Conservation (phyloP, 2,888 invertebrate genomes). For the Yponomeuta plumbellus region DNA sequence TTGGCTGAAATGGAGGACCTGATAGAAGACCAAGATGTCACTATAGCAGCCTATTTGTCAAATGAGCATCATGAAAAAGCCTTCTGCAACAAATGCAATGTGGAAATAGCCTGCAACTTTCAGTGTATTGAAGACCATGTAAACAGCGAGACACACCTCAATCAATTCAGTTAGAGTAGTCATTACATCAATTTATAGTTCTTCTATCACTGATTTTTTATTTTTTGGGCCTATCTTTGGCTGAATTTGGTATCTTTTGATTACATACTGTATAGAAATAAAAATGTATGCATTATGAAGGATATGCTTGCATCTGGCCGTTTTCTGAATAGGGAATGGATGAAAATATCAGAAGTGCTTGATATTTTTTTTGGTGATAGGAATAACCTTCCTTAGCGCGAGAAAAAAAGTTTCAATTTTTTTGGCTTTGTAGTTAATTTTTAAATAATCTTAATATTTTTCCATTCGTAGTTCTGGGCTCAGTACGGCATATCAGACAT, state of each 20-base stretch:
- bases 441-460: too few relatives aligned
- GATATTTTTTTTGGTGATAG: too few relatives aligned
- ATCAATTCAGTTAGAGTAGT: slow-evolving; percentile 32
- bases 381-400: too few relatives aligned
- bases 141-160: slow-evolving; percentile 42
- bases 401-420: too few relatives aligned
- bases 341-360: too few relatives aligned
- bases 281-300: background rate
- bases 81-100: slow-evolving; percentile 47
- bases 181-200: slow-evolving; percentile 23
- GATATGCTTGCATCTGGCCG: too few relatives aligned
- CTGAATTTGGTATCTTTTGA: background rate
- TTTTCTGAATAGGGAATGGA: too few relatives aligned
- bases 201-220: slow-evolving; percentile 7
- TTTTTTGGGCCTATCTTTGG: background rate
- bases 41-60: slow-evolving; percentile 38
- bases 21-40: slow-evolving; percentile 42
- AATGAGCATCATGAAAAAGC: slow-evolving; percentile 46
- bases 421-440: too few relatives aligned
- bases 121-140: slow-evolving; percentile 44
- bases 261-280: background rate
- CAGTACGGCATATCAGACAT: too few relatives aligned
- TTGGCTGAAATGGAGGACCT: slow-evolving; percentile 47
- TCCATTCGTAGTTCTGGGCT: too few relatives aligned
- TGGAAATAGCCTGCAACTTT: slow-evolving; percentile 38